Evolutionary conservation across 2,113 vertebrate species (phyloP).

Genomic region (Gambusia affinis): DNA sequence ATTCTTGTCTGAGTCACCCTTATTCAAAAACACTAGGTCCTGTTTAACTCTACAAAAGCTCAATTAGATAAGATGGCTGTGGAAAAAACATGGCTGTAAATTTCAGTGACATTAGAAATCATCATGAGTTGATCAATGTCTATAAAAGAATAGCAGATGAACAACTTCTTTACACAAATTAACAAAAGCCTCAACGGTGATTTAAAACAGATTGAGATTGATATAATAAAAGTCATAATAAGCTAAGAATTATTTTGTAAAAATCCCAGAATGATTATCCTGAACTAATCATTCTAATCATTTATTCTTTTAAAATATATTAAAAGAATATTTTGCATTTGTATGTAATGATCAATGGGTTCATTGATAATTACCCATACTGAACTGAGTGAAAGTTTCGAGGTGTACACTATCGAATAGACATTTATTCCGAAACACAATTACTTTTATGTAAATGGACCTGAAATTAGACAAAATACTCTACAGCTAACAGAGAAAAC

Average conservation of each 20-base stretch:
- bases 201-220: too few species aligned
- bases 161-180: not conserved
- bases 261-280: not conserved
- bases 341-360: not conserved
- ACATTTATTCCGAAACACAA: not conserved
- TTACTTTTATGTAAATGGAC: not conserved
- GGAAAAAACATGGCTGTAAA: not conserved
- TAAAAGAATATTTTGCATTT: not conserved
- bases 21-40: not conserved
- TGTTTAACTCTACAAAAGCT: not conserved
- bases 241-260: too few species aligned
- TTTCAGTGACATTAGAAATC: not conserved
- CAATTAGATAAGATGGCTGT: not conserved
- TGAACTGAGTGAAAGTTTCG: not conserved
- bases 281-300: not conserved
- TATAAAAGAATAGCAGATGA: not conserved
- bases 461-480: not conserved
- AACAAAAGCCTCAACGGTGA: not conserved
- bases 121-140: not conserved
- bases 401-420: not conserved
- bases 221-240: too few species aligned
- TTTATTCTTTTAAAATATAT: too few species aligned
- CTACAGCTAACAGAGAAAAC: not conserved
- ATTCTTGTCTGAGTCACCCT: not conserved
- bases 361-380: not conserved